These are phyloP conservation scores for Huso huso DNA, from an alignment of 2,797 vertebrate species.

Conservation along the genomic window DNA sequence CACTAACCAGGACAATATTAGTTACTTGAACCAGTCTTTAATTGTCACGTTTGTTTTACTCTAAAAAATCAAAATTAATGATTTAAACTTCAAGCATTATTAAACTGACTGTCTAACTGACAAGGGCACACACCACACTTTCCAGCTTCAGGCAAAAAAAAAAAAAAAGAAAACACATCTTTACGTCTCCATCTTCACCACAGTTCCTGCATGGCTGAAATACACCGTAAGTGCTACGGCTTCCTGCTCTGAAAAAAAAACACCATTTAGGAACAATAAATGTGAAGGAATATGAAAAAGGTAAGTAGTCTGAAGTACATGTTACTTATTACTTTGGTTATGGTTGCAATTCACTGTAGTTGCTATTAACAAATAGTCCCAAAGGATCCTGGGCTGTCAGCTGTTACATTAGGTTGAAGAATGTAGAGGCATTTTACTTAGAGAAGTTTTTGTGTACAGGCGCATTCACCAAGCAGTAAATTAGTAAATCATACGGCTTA, in stretches of 20 bases:
- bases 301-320: neutral
- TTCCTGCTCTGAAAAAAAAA: constrained; percentile 2
- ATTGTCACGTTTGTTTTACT: too few relatives aligned
- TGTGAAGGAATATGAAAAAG: neutral
- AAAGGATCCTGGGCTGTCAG: neutral
- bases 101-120: too few relatives aligned
- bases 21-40: too few relatives aligned
- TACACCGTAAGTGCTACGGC: neutral
- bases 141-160: too few relatives aligned
- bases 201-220: neutral
- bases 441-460: neutral
- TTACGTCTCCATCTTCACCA: neutral
- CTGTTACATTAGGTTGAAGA: neutral
- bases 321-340: neutral
- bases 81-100: too few relatives aligned
- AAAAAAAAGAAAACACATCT: too few relatives aligned
- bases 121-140: too few relatives aligned
- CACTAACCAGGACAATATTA: too few relatives aligned
- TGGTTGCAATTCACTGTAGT: neutral
- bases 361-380: neutral
- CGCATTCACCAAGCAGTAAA: constrained; percentile 1
- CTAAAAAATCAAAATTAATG: too few relatives aligned
- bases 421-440: neutral
- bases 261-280: constrained; percentile 2
- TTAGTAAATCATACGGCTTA: neutral